A percentile compares a stretch with the other conserved stretches of the same genome.
These are phyloP conservation scores for Megathymus violae DNA, from an alignment of 1,140 invertebrate species.

Conservation along the genomic window DNA sequence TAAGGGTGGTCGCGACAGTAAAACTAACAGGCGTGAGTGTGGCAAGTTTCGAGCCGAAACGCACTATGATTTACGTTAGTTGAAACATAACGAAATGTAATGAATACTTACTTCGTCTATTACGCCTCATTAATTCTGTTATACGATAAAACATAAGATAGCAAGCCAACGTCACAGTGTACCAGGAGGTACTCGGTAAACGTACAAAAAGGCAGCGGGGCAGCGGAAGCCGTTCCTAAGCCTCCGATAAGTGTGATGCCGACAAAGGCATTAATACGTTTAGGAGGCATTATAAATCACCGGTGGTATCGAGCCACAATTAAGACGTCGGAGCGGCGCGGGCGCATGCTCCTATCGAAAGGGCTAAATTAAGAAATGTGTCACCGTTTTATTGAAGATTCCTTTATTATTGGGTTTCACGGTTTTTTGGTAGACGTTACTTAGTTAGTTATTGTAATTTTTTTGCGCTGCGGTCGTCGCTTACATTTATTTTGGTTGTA, in stretches of 20 bases:
- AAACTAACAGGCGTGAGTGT: no score
- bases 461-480: no score
- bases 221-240: conserved; percentile 57
- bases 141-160: conserved; percentile 23
- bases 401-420: conserved; percentile 32
- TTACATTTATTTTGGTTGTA: no score
- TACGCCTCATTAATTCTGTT: conserved; percentile 9
- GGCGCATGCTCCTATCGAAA: conserved; percentile 39
- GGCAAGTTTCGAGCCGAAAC: no score
- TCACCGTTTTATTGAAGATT: conserved; percentile 47
- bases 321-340: conserved; percentile 57
- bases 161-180: conserved; percentile 16
- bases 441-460: background rate
- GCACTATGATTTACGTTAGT: no score
- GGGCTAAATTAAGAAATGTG: conserved; percentile 54
- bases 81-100: no score
- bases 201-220: conserved; percentile 42
- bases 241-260: conserved; percentile 54
- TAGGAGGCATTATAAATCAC: conserved; percentile 63
- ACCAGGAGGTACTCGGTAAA: no score
- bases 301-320: conserved; percentile 57
- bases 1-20: no score
- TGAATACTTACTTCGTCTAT: background rate
- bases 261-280: conserved; percentile 63
- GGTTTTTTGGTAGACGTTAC: conserved; percentile 3